These are phyloP conservation scores for Eurystomus gularis DNA, from an alignment of 2,113 vertebrate genomes.

Conservation along the genomic window DNA sequence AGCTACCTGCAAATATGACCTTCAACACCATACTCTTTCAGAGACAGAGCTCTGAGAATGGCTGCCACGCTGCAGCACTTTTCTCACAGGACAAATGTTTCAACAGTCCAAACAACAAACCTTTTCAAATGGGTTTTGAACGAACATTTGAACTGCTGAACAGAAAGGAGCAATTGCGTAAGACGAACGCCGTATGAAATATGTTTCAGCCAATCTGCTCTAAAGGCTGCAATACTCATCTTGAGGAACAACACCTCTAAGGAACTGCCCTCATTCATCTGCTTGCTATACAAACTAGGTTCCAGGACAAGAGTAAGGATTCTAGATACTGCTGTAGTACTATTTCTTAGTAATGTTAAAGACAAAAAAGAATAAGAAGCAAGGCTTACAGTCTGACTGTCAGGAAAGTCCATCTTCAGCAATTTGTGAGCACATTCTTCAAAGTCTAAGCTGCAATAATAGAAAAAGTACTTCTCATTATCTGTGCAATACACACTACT, in stretches of 20 bases:
- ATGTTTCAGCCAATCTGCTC: neutral
- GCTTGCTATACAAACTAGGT: neutral
- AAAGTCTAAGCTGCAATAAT: conserved; percentile 90
- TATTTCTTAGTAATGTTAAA: neutral
- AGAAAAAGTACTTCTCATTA: conserved; percentile 3
- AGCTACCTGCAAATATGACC: neutral
- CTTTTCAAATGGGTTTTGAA: neutral
- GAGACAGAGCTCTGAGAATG: neutral
- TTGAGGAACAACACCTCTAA: neutral
- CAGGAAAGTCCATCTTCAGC: conserved; percentile 97
- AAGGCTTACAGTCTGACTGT: conserved; percentile 89
- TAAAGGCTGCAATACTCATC: neutral
- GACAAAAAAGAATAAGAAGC: neutral
- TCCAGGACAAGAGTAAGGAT: neutral
- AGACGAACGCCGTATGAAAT: neutral
- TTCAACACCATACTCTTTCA: neutral
- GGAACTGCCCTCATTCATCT: neutral
- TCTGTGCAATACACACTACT: neutral
- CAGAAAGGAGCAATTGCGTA: neutral
- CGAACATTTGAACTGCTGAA: neutral
- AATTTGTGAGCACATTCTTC: conserved; percentile 98
- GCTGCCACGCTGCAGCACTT: neutral
- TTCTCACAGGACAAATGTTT: neutral
- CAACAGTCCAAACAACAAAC: neutral
- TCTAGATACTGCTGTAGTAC: neutral